Base-by-base conservation (phyloP, 2,797 vertebrate genomes). In the Scleropages formosus region DNA sequence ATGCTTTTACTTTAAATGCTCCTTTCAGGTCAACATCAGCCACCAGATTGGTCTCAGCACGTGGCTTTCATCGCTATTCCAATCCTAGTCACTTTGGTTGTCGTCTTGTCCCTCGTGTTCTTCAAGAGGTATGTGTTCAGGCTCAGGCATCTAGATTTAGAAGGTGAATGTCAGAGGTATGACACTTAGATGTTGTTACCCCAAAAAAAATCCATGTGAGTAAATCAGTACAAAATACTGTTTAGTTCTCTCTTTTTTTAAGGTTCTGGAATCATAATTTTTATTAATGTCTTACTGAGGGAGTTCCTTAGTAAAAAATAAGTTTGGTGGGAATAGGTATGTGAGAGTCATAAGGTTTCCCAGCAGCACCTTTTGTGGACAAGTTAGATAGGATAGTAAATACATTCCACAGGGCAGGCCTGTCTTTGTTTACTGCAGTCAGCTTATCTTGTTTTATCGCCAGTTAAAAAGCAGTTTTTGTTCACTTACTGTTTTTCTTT, bases 51-150 rank as follows among this genome's bases (percentile, higher is more conserved):
- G 66, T 70, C 16, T 3, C 44, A 27, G 8, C 58, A 61, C 46
- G 22, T 70, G 56, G 44, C 56, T 62, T 58, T 75, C 12, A 70
- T 75, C 58, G 47, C 44, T 22, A 62, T 70, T 75, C 74, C 74
- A 8, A 26, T 75, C 20, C 11, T 75, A 16, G 56, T 70, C 58
- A 75, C 66, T 47, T 13, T 62, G 16, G 66, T 64, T 9, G 58
- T 51, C 31, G 70, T 75, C 56, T 24, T 75, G 24, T 31, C 53
- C 74, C 74, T 75, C 31, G 9, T 75, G 12, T 75, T 75, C 66
- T 70, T 69, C 58, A 75, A 75, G 39, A 75, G 22, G 74, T 75
- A 67, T 75, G 73, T 65, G 47, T 27, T 53, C 12, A 4, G n/a
- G 18, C 49, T 12, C 22, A 20, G 47, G 18, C 12, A 46, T 24